Base-by-base conservation (phyloP, 2,888 invertebrate species). In the Piscicola geometra region DNA sequence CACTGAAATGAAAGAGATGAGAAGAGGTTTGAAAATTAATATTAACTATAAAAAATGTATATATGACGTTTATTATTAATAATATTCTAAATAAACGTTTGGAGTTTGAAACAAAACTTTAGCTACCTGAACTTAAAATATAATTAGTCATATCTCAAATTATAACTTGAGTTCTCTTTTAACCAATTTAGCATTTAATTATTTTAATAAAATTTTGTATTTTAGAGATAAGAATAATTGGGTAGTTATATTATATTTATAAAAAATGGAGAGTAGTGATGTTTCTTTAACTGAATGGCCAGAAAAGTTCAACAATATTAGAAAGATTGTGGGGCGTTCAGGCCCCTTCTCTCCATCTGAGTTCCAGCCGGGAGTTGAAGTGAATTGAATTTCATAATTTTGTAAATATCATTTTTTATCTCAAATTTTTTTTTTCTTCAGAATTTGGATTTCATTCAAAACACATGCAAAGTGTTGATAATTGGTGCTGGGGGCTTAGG, bases 401-500 rank as follows among this genome's bases (percentile, higher is more conserved):
- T 41, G 15, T 71, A 12, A 9, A 47, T 30, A 71, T 41, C 41
- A 71, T 71, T 68, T 28, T 67, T 73, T n/a, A 3, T n/a, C 66
- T 9, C n/a, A 9, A 47, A n/a, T 36, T 25, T 33, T 12, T 67
- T 70, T 75, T 73, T 47, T 75, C 64, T n/a, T 69, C 81, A 86
- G 83, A 91, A 91, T 81, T 86, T 97, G 76, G 91, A 91, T 80
- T 93, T 94, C 84, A 86, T 97, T 25, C 90, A 91, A 87, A 90
- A 91, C 76, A 90, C 90, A n/a, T 93, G 93, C 84, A 92, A 92
- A 87, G 88, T 99, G 60, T 88, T 98, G 50, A 90, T 94, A 2
- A 90, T 94, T 80, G 98, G 99, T 21, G 98, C 99, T 75, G 99
- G 99, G 47, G 99, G 99, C 0, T 88, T 99, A 67, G 99, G 99